Percentiles rank a stretch among this genome's conserved stretches.
Evolutionary conservation across 2,113 vertebrate genomes (phyloP).

Genomic region (Hyaena hyaena): DNA sequence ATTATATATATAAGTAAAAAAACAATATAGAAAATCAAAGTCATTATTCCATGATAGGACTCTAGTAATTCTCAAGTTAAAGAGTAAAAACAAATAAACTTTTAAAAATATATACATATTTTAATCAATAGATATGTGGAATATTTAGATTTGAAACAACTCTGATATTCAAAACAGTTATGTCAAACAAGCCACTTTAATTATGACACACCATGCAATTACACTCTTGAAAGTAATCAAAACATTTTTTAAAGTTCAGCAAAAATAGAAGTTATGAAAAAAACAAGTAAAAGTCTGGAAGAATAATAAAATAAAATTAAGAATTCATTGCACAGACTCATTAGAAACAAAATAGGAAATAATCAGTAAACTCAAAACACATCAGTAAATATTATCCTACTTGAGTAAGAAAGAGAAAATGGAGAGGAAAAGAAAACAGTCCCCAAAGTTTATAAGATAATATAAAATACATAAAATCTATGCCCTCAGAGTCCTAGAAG

Average conservation of each 20-base stretch:
- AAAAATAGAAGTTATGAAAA: not conserved
- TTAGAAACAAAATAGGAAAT: not conserved
- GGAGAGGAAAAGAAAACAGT: not conserved
- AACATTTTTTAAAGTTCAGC: not conserved
- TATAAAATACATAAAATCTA: not conserved
- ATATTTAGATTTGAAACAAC: not conserved
- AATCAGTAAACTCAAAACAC: not conserved
- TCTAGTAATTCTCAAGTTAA: not conserved
- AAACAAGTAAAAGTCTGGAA: not conserved
- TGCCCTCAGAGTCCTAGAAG: not conserved
- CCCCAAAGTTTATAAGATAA: not conserved
- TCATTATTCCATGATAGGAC: not conserved
- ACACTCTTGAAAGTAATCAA: not conserved
- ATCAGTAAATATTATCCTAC: not conserved
- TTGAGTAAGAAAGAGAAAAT: not conserved
- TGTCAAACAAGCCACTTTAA: not conserved
- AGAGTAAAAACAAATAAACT: not conserved
- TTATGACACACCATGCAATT: not conserved
- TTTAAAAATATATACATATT: not conserved
- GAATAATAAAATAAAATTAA: not conserved
- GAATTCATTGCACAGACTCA: not conserved
- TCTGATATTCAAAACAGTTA: not conserved
- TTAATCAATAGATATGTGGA: not conserved
- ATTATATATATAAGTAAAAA: not conserved
- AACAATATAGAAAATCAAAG: not conserved